These are phyloP conservation scores for Macrosoma leucophasiata DNA, from an alignment of 2,888 invertebrate genomes.

Conservation along the genomic window DNA sequence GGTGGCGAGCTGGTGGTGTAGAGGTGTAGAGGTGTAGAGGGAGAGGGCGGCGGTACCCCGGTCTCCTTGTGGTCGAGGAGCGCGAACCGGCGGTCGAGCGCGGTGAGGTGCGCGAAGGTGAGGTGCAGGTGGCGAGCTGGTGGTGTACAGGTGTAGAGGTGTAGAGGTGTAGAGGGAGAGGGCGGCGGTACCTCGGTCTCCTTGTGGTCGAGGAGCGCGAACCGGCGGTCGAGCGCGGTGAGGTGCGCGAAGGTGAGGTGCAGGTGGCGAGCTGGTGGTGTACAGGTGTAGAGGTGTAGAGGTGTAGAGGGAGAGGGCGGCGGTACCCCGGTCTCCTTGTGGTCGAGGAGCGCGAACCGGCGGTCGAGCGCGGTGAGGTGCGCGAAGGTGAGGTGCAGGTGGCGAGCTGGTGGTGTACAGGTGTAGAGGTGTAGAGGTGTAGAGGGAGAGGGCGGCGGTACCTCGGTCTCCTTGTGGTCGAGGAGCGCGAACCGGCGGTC, in stretches of 20 bases:
- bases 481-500: slow-evolving; percentile 92
- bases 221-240: slow-evolving; percentile 88
- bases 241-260: slow-evolving; percentile 98
- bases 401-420: too few relatives aligned
- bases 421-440: too few relatives aligned
- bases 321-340: slow-evolving; percentile 95
- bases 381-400: slow-evolving; percentile 97
- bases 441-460: too few relatives aligned
- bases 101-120: slow-evolving; percentile 97
- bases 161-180: too few relatives aligned
- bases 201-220: slow-evolving; percentile 94
- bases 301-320: too few relatives aligned
- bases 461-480: slow-evolving; percentile 96
- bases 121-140: slow-evolving; percentile 99
- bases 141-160: too few relatives aligned
- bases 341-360: slow-evolving; percentile 94
- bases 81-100: slow-evolving; percentile 88
- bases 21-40: too few relatives aligned
- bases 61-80: slow-evolving; percentile 97
- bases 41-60: too few relatives aligned
- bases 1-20: too few relatives aligned
- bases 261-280: too few relatives aligned
- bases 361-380: slow-evolving; percentile 91
- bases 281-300: too few relatives aligned
- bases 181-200: slow-evolving; percentile 95